Evolutionary conservation across 92 coral and sea anemone genomes (phyloP), one percentile per base, ranked within the genome.

Genomic region (Virgularia gustaviana): DNA sequence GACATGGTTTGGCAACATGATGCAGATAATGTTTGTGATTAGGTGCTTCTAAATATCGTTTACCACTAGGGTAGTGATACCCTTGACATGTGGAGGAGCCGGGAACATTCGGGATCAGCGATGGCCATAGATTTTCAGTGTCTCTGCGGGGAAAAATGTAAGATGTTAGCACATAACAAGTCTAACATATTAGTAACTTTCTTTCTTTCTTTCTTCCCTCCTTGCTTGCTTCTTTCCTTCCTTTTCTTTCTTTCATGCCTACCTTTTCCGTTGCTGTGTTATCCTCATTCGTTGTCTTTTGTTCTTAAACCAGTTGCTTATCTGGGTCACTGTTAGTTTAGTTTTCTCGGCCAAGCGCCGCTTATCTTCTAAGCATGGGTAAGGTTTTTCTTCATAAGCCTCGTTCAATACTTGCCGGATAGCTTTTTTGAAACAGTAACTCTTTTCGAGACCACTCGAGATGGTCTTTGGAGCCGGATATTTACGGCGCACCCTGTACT

Each of bases 231-330:
- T 15, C 15, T 39, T 8, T 15, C 45, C 15, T 39, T 8, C 45
- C 45, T 39, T 39, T 8, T 15, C 45, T 39, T 39, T 8, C 45
- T 15, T 39, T 39, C 8, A 15, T 39, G 15, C 45, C 45, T 39
- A 90, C 97, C 96, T 85, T 63, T 86, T 89, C 36, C 96, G 73
- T 83, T 89, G 70, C 28, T 63, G 41, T 7, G 72, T 65, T 56
- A 65, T 42, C 24, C 72, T 65, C 0, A 65, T 65, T 19, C 98
- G 87, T 63, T 92, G 98, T 51, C 98, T 72, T 43, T 91, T 85
- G 33, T 92, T 92, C 76, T 92, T 92, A 78, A 92, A 92, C 98
- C 98, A 92, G 65, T 92, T 92, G 31, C 98, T 89, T 22, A 92
- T 96, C 76, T 92, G 98, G 39, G 88, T 92, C 30, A 89, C 64